phyloP scores from a whole-genome alignment of 2,113 vertebrate genomes.

The Salvelinus namaycush region DNA sequence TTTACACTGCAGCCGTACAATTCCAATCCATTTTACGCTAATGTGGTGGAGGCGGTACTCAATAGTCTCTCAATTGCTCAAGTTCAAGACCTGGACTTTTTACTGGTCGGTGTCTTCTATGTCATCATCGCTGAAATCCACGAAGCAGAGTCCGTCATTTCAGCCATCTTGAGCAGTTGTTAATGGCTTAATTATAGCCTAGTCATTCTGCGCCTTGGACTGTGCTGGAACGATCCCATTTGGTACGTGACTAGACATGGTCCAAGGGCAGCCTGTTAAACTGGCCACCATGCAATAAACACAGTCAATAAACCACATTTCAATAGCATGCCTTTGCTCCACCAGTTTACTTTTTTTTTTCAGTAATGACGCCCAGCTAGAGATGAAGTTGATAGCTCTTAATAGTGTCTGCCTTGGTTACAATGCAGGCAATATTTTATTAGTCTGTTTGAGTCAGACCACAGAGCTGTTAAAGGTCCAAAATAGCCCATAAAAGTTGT shows the following conservation, averaged over 20 bases:
- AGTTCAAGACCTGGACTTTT: conserved; percentile 45
- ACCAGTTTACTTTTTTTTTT: conserved; percentile 15
- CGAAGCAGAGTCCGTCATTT: neutral
- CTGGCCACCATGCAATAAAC: conserved; percentile 68
- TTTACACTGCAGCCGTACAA: conserved; percentile 55
- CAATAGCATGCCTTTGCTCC: conserved; percentile 59
- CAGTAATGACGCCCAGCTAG: conserved; percentile 49
- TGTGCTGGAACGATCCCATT: conserved; percentile 41
- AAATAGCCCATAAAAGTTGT: conserved; percentile 72
- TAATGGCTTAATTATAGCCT: neutral
- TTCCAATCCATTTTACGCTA: conserved; percentile 51
- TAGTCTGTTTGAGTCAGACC: conserved; percentile 73
- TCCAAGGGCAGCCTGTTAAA: conserved; percentile 62
- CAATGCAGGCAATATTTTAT: conserved; percentile 64
- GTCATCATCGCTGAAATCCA: neutral
- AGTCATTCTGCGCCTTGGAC: conserved; percentile 29
- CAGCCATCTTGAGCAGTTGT: neutral
- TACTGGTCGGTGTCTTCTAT: neutral
- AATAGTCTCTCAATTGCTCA: conserved; percentile 31
- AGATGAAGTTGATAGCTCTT: conserved; percentile 69
- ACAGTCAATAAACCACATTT: conserved; percentile 66
- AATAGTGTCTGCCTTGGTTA: conserved; percentile 67
- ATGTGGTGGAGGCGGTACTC: conserved; percentile 42
- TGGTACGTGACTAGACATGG: conserved; percentile 49
- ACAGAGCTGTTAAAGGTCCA: conserved; percentile 69